These are phyloP conservation scores for Dicrurus megarhynchus DNA, from an alignment of 2,113 vertebrate genomes.

Conservation along the genomic window DNA sequence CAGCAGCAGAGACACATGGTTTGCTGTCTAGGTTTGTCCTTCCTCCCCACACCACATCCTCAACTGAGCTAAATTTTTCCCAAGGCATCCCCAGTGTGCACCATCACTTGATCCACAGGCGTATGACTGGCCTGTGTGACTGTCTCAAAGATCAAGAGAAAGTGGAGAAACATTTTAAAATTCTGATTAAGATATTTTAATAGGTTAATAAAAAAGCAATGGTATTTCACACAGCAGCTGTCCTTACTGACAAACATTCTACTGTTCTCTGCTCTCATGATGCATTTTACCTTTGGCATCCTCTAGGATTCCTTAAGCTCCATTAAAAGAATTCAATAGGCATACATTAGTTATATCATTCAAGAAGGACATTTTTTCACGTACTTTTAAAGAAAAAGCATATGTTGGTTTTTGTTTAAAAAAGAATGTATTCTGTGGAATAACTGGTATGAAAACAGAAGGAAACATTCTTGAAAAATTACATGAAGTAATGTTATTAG, in stretches of 20 bases:
- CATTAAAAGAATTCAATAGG: not conserved
- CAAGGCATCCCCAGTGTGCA: not conserved
- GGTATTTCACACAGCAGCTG: not conserved
- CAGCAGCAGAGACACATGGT: not conserved
- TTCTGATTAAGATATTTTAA: slow-evolving; percentile 13
- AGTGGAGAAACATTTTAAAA: not conserved
- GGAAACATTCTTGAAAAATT: not conserved
- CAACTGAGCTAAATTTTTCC: not conserved
- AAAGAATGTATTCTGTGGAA: not conserved
- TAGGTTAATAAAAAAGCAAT: slow-evolving; percentile 7
- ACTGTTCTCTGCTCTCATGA: not conserved
- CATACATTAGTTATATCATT: not conserved
- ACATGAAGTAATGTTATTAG: not conserved
- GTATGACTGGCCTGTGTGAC: not conserved
- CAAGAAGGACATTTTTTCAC: not conserved
- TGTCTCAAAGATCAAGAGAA: slow-evolving; percentile 32
- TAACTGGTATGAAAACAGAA: not conserved
- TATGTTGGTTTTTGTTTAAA: not conserved
- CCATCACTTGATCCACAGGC: not conserved
- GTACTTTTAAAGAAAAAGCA: not conserved
- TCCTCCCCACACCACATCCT: not conserved
- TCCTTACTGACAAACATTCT: not conserved
- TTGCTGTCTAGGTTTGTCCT: not conserved
- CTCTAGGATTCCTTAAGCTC: not conserved
- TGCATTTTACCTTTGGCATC: not conserved